Percentiles rank a stretch among this genome's conserved stretches.
phyloP scores from a whole-genome alignment of 1,140 invertebrate species.

The Drosophila varians region DNA sequence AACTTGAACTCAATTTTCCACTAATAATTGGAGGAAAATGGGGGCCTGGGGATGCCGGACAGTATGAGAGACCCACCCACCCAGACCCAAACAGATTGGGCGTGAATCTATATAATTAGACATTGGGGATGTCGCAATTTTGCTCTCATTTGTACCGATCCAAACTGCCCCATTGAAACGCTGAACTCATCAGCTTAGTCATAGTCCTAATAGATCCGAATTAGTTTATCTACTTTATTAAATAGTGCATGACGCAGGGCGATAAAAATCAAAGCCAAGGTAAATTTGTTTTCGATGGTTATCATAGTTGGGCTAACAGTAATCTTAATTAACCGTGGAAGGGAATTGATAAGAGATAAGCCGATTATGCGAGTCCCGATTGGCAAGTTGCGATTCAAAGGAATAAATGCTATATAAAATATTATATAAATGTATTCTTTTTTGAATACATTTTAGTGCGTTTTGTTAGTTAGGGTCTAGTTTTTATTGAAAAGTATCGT shows the following conservation, averaged over 20 bases:
- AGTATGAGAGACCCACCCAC: conserved; percentile 2
- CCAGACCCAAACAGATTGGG: conserved; percentile 24
- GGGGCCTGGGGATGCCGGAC: neutral
- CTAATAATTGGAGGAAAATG: neutral
- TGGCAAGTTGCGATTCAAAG: neutral
- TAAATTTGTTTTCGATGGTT: conserved; percentile 23
- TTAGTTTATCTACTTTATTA: conserved; percentile 2
- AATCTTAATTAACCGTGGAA: conserved; percentile 31
- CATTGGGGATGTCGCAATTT: conserved; percentile 10
- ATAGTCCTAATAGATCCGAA: neutral
- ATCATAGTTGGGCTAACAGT: conserved; percentile 5
- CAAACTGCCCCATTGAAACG: conserved; percentile 16
- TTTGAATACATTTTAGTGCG: too few species aligned
- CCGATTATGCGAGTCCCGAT: conserved; percentile 10
- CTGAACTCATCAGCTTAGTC: conserved; percentile 22
- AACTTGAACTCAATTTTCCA: conserved; percentile 68
- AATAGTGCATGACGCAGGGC: conserved; percentile 21
- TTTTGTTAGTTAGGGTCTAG: too few species aligned
- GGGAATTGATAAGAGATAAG: conserved; percentile 28
- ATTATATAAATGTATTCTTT: too few species aligned
- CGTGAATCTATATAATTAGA: conserved; percentile 19
- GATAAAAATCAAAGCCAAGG: conserved; percentile 39
- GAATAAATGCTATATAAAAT: neutral
- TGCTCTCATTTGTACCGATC: conserved; percentile 7
- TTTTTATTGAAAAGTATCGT: neutral